Percentiles rank a stretch among this genome's conserved stretches.
Evolutionary conservation across 1,140 invertebrate species (phyloP).

Genomic region (Archegozetes longisetosus): DNA sequence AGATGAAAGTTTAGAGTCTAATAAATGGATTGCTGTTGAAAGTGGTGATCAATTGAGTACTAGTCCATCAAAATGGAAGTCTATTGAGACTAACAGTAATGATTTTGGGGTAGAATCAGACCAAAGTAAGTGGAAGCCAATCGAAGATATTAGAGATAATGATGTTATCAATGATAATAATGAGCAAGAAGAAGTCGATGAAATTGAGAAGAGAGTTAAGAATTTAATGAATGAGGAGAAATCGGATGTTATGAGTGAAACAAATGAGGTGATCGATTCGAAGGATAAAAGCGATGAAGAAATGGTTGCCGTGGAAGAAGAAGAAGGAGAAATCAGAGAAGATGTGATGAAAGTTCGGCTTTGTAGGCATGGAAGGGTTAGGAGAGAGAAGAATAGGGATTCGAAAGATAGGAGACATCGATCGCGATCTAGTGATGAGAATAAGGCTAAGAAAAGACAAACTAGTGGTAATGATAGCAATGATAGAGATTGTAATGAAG

Average conservation of each 20-base stretch:
- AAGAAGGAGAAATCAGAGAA: not conserved
- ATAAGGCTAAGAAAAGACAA: not conserved
- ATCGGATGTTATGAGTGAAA: not conserved
- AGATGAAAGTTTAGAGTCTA: too few species aligned
- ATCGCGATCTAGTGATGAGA: not conserved
- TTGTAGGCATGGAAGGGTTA: slow-evolving; percentile 3
- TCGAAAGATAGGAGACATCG: not conserved
- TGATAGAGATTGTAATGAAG: not conserved
- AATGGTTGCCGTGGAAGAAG: not conserved
- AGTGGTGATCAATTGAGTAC: not conserved
- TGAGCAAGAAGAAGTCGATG: not conserved
- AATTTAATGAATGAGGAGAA: not conserved
- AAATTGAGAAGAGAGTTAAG: not conserved
- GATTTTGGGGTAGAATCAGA: not conserved
- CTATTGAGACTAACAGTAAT: not conserved
- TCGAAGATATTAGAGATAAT: too few species aligned
- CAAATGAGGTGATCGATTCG: not conserved
- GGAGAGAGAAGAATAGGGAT: not conserved
- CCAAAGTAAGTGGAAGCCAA: not conserved
- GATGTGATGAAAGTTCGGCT: not conserved
- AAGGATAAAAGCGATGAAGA: too few species aligned
- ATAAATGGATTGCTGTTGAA: too few species aligned
- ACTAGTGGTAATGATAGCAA: not conserved
- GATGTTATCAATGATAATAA: too few species aligned
- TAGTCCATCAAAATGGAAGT: not conserved